Percentiles rank a stretch among this genome's conserved stretches.
Conservation (phyloP, 2,113 vertebrate species). For the Osmerus mordax region DNA sequence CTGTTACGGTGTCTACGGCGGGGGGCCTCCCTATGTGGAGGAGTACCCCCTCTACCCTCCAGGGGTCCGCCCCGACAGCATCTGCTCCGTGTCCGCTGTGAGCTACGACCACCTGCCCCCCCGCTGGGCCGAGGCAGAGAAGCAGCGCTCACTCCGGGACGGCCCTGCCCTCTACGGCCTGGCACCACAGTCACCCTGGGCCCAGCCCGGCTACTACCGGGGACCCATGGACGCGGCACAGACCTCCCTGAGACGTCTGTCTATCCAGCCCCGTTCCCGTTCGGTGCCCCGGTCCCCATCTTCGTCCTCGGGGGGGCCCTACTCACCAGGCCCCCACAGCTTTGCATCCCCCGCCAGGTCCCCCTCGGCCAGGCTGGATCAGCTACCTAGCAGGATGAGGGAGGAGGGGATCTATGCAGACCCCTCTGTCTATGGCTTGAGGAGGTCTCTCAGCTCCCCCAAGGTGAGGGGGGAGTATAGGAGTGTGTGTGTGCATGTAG, state of each 20-base stretch:
- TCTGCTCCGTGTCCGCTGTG: slow-evolving; percentile 87
- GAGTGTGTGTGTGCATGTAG: neutral
- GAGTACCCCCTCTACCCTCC: slow-evolving; percentile 85
- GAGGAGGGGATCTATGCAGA: slow-evolving; percentile 82
- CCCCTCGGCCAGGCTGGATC: slow-evolving; percentile 80
- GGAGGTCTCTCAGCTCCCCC: slow-evolving; percentile 88
- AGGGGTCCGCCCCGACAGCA: slow-evolving; percentile 86
- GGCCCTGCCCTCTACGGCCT: slow-evolving; percentile 70
- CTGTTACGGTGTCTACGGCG: slow-evolving; percentile 75
- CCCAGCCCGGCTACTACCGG: slow-evolving; percentile 69
- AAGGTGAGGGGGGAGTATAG: slow-evolving; percentile 70
- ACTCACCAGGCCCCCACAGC: slow-evolving; percentile 69
- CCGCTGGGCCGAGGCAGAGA: slow-evolving; percentile 81
- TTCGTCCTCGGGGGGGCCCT: slow-evolving; percentile 78
- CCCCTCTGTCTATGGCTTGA: slow-evolving; percentile 79
- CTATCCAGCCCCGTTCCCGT: slow-evolving; percentile 88
- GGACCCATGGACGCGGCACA: slow-evolving; percentile 75
- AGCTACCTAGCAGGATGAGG: slow-evolving; percentile 66
- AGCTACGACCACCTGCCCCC: slow-evolving; percentile 79
- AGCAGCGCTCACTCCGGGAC: slow-evolving; percentile 80
- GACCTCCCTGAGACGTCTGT: slow-evolving; percentile 79
- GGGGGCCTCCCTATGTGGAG: slow-evolving; percentile 78
- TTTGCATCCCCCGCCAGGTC: slow-evolving; percentile 86
- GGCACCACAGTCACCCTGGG: slow-evolving; percentile 45
- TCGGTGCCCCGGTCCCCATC: slow-evolving; percentile 91